Conservation (phyloP, 2,888 invertebrate genomes). For the Trissolcus brochymenae region DNA sequence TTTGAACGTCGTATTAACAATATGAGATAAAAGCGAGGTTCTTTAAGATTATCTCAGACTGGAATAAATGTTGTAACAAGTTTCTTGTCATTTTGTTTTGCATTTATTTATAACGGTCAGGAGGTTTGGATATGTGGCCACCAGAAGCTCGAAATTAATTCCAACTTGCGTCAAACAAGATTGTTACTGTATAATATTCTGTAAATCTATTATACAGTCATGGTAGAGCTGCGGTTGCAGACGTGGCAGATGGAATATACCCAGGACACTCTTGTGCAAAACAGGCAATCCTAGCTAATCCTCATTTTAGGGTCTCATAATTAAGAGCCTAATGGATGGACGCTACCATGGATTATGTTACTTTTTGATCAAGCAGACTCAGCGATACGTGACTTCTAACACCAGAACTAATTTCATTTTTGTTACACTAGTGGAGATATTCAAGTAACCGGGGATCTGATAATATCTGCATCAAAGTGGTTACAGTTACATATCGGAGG, state of each 20-base stretch:
- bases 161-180: constrained; percentile 35
- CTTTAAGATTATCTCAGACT: no score
- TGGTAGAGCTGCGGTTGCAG: constrained; percentile 32
- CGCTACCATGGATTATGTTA: constrained; percentile 41
- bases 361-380: constrained; percentile 43
- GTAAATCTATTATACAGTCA: constrained; percentile 37
- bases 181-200: constrained; percentile 19
- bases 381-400: constrained; percentile 46
- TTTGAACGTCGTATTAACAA: constrained; percentile 6
- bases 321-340: constrained; percentile 51
- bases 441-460: constrained; percentile 43
- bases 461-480: constrained; percentile 24
- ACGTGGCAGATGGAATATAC: constrained; percentile 41
- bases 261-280: constrained; percentile 20
- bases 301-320: constrained; percentile 40
- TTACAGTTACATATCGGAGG: constrained; percentile 3
- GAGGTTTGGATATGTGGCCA: no score
- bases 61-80: no score
- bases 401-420: constrained; percentile 43
- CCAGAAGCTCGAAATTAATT: no score
- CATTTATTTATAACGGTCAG: no score
- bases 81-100: no score
- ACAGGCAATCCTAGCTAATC: constrained; percentile 46
- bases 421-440: constrained; percentile 18
- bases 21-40: neutral